phyloP scores from a whole-genome alignment of 2,888 invertebrate genomes.

The Caenorhabditis japonica region DNA sequence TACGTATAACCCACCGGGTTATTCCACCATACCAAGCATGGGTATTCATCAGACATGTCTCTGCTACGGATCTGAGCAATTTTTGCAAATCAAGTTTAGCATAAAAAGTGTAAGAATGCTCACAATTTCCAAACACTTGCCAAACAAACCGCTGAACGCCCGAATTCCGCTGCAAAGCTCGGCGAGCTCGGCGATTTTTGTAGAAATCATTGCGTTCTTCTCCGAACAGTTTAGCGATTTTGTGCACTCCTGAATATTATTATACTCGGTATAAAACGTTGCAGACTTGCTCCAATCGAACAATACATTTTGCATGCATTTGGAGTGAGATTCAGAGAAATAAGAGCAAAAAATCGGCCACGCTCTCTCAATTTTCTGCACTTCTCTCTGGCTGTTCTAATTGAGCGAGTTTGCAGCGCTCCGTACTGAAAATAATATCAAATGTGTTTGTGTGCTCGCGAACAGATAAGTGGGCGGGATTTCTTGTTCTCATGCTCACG shows the following conservation, averaged over 20 bases:
- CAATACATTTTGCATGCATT: too few species aligned
- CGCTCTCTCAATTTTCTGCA: too few species aligned
- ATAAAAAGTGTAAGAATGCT: not conserved
- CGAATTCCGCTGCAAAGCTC: constrained; percentile 18
- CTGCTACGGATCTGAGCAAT: constrained; percentile 16
- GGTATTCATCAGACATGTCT: constrained; percentile 10
- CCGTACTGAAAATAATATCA: not conserved
- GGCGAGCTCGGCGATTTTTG: constrained; percentile 12
- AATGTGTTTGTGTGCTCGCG: too few species aligned
- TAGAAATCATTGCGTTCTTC: constrained; percentile 7
- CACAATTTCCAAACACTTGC: constrained; percentile 10
- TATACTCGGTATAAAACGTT: too few species aligned
- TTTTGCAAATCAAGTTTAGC: too few species aligned
- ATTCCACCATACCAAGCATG: constrained; percentile 28
- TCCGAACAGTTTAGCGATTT: constrained; percentile 17
- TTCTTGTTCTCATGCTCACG: too few species aligned
- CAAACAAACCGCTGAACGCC: constrained; percentile 15
- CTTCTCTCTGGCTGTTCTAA: too few species aligned
- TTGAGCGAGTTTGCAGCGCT: too few species aligned
- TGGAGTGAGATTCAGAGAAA: too few species aligned
- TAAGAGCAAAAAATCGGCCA: too few species aligned
- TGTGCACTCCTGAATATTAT: constrained; percentile 4
- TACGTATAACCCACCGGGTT: constrained; percentile 7
- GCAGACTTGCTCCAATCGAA: too few species aligned
- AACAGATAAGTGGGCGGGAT: too few species aligned